Evolutionary conservation across 2,888 invertebrate species (phyloP).

Genomic region (Malacosoma neustria): DNA sequence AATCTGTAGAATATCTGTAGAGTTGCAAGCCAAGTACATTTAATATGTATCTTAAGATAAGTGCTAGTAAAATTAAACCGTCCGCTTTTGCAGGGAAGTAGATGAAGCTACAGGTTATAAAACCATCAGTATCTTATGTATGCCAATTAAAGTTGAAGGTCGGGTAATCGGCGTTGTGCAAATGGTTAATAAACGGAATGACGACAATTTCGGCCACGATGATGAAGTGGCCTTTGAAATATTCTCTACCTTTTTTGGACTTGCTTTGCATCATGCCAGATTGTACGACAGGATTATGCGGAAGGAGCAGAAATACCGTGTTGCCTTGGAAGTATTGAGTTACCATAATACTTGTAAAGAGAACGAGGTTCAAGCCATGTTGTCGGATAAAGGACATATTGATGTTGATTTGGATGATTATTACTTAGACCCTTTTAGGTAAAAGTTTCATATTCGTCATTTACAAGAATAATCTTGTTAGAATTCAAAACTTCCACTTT

Average conservation of each 20-base stretch:
- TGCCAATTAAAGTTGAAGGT: conserved; percentile 89
- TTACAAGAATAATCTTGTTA: no score
- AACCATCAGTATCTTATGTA: conserved; percentile 86
- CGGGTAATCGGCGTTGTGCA: conserved; percentile 90
- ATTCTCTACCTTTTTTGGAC: conserved; percentile 89
- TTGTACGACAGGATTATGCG: conserved; percentile 87
- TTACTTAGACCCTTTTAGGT: conserved; percentile 81
- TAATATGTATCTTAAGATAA: no score
- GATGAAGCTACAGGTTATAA: conserved; percentile 80
- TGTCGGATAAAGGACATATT: conserved; percentile 21
- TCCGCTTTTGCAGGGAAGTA: conserved; percentile 69
- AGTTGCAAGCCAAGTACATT: no score
- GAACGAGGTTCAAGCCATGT: conserved; percentile 74
- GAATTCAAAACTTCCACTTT: no score
- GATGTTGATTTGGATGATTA: conserved; percentile 69
- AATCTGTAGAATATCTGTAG: no score
- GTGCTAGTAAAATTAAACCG: no score
- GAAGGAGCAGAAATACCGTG: conserved; percentile 88
- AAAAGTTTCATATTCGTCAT: no score
- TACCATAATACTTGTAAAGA: conserved; percentile 88
- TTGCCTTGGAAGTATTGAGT: conserved; percentile 87
- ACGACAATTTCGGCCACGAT: conserved; percentile 70
- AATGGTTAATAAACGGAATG: conserved; percentile 84
- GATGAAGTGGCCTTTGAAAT: conserved; percentile 89
- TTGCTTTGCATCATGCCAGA: conserved; percentile 89